These are phyloP conservation scores for Cyclopterus lumpus DNA, from an alignment of 2,797 vertebrate genomes.

Conservation along the genomic window DNA sequence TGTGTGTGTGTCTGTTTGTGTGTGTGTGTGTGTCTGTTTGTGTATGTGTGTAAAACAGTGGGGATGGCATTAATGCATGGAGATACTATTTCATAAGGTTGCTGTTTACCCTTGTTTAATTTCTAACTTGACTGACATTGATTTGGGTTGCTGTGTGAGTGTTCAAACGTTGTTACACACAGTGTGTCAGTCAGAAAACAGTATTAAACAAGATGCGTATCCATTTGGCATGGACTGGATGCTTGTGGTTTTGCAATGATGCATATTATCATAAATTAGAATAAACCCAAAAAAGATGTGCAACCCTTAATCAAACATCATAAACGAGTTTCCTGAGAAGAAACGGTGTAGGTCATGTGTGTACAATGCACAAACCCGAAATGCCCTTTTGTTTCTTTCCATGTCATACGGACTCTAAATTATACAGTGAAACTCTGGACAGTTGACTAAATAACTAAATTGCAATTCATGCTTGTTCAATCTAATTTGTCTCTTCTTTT, in stretches of 20 bases:
- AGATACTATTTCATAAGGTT: constrained; percentile 57
- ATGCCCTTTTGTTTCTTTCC: constrained; percentile 13
- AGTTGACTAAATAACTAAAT: constrained; percentile 55
- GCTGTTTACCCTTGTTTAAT: constrained; percentile 58
- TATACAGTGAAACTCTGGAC: neutral
- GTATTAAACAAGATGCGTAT: constrained; percentile 29
- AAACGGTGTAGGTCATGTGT: constrained; percentile 3
- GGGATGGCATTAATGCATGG: constrained; percentile 41
- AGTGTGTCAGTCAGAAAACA: constrained; percentile 29
- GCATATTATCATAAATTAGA: constrained; percentile 18
- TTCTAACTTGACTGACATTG: constrained; percentile 53
- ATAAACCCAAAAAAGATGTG: constrained; percentile 11
- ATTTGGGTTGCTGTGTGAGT: constrained; percentile 43
- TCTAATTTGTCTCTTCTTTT: constrained; percentile 67
- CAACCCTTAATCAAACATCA: constrained; percentile 9
- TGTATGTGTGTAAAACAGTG: constrained; percentile 22
- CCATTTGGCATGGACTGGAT: constrained; percentile 6
- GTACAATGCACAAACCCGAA: neutral
- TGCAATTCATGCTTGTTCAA: constrained; percentile 39
- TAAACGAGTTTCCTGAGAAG: neutral
- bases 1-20: constrained; percentile 33
- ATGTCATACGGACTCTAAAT: constrained; percentile 23
- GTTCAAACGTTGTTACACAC: constrained; percentile 27
- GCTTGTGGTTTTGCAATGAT: constrained; percentile 9
- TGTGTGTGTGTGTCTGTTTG: constrained; percentile 33